Percentiles rank a stretch among this genome's conserved stretches.
These are phyloP conservation scores for Oreochromis tanganicae DNA, from an alignment of 2,113 vertebrate genomes.

Conservation along the genomic window DNA sequence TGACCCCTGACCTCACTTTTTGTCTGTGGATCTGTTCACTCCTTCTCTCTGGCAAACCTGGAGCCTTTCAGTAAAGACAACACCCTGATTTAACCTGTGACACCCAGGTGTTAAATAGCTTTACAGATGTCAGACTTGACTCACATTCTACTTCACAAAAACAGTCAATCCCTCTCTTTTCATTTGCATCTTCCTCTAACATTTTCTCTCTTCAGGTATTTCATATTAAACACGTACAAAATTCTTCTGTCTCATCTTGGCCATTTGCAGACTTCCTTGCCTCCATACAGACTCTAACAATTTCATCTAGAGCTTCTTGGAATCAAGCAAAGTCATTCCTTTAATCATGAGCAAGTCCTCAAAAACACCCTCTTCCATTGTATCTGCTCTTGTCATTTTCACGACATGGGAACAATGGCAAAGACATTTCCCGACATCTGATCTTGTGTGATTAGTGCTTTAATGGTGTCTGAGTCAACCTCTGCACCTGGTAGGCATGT, in stretches of 20 bases:
- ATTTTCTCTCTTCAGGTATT: not conserved
- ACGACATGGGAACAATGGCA: not conserved
- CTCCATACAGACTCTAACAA: not conserved
- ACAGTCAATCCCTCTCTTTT: not conserved
- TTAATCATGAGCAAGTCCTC: not conserved
- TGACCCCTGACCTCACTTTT: conserved; percentile 20
- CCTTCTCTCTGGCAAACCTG: not conserved
- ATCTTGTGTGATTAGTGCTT: not conserved
- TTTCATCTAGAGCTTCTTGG: not conserved
- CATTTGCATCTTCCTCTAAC: not conserved
- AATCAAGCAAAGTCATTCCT: not conserved
- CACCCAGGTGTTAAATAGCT: not conserved
- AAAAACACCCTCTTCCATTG: not conserved
- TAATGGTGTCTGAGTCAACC: not conserved
- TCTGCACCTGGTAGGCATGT: conserved; percentile 34
- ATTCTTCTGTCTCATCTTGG: not conserved
- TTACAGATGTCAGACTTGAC: not conserved
- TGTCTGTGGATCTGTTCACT: not conserved
- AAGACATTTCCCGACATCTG: not conserved
- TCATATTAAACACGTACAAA: not conserved
- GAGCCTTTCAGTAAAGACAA: not conserved
- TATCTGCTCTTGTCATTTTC: not conserved
- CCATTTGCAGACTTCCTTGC: not conserved
- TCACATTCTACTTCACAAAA: not conserved
- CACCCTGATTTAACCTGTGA: not conserved